A percentile compares a stretch with the other conserved stretches of the same genome.
These are phyloP conservation scores for Thalassarche chlororhynchos DNA, from an alignment of 2,113 vertebrate genomes.

Conservation along the genomic window DNA sequence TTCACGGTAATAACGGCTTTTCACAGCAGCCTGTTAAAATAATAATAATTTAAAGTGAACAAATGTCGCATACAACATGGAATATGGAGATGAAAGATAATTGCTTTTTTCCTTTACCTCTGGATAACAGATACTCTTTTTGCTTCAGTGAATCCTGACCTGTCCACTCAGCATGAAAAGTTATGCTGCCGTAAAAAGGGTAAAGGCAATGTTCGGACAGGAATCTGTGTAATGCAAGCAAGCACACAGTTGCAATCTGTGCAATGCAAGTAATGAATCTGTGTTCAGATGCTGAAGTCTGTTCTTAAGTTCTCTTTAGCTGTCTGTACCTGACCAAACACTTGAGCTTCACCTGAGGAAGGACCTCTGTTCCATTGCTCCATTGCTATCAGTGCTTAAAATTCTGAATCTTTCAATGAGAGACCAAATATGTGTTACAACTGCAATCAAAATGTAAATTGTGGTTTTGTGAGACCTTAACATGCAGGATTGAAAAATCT, in stretches of 20 bases:
- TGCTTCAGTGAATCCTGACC: neutral
- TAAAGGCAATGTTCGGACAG: neutral
- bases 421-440: neutral
- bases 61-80: neutral
- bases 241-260: neutral
- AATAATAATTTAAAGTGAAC: neutral
- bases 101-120: neutral
- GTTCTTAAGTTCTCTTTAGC: neutral
- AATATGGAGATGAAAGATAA: neutral
- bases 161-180: neutral
- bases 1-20: neutral
- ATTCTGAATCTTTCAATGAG: neutral
- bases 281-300: neutral
- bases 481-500: neutral
- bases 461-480: neutral
- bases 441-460: neutral
- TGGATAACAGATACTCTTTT: neutral
- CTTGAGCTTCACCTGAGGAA: neutral
- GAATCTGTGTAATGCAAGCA: neutral
- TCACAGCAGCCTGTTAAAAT: slow-evolving; percentile 5
- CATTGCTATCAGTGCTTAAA: neutral
- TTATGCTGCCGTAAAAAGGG: neutral
- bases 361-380: neutral
- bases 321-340: neutral
- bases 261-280: neutral